These are phyloP conservation scores for Drosophila birchii DNA, from an alignment of 2,888 invertebrate genomes.

Conservation along the genomic window DNA sequence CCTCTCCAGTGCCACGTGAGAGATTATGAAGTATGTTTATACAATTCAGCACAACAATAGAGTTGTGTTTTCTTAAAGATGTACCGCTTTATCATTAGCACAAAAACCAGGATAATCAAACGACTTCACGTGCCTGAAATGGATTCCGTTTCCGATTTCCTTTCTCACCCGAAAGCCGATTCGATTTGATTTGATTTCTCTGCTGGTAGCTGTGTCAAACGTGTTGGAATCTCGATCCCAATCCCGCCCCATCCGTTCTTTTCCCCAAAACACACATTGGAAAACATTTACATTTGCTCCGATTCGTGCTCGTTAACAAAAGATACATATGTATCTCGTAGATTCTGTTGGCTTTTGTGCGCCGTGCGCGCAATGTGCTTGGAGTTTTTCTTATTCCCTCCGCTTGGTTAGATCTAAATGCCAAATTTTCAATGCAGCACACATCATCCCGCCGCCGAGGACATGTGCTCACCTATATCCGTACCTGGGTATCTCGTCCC, in stretches of 20 bases:
- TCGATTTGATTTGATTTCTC: conserved; percentile 68
- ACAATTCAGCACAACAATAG: conserved; percentile 23
- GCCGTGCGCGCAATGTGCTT: conserved; percentile 33
- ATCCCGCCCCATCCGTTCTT: not conserved
- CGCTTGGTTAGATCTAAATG: conserved; percentile 77
- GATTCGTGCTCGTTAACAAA: conserved; percentile 73
- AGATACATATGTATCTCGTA: conserved; percentile 69
- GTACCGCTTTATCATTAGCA: conserved; percentile 26
- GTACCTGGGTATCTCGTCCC: conserved; percentile 31
- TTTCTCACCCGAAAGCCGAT: conserved; percentile 33
- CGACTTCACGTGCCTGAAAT: conserved; percentile 68
- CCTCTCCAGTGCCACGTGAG: conserved; percentile 38
- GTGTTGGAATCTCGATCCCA: conserved; percentile 20
- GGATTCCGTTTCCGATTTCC: conserved; percentile 56
- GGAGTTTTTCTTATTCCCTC: conserved; percentile 47
- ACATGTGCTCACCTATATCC: conserved; percentile 46
- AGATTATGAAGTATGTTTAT: conserved; percentile 42
- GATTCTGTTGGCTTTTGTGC: conserved; percentile 40
- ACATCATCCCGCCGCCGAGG: conserved; percentile 50
- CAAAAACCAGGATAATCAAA: conserved; percentile 63
- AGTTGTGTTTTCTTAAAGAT: conserved; percentile 11
- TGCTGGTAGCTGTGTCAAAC: conserved; percentile 28
- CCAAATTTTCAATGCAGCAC: conserved; percentile 76
- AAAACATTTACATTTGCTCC: conserved; percentile 72
- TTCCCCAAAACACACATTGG: conserved; percentile 30